Base-by-base conservation (phyloP, 2,888 invertebrate genomes). In the Linyphia triangularis region DNA sequence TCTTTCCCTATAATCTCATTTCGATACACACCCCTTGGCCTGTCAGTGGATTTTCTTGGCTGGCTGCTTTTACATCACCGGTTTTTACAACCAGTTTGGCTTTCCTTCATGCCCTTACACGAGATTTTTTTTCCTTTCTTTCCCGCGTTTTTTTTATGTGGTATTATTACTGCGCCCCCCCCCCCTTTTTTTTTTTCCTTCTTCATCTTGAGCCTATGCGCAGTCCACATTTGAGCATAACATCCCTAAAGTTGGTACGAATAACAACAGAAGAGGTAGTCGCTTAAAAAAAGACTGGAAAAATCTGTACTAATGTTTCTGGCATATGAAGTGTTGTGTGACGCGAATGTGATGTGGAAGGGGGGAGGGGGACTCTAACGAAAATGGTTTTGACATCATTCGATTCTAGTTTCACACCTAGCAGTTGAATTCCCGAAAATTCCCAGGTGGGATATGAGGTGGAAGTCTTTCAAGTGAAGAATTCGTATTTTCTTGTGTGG, bases 11-110 rank as follows among this genome's bases (percentile, higher is more conserved):
- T 86, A 86, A 86, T 88, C 86, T 82, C 75, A 82, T 78, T 63
- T 75, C 70, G 79, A 73, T 72, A 81, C 86, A 88, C 86, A 88
- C 86, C 86, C 86, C 86, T 88, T 59, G 28, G 75, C 73, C 73
- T 81, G 79, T 85, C 85, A 84, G 61, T 65, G 67, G 51, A 75
- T 22, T 67, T 84, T 75, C 75, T 57, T 33, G 65, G 40, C 22
- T 24, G 73, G 26, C 63, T 28, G 43, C 78, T 40, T 63, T 40
- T 63, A 63, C 72, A 70, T 61, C 79, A 79, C 79, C 79, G 79
- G 70, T 67, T 73, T 43, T 28, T 37, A 63, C 77, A 82, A 83
- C 83, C 88, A 88, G 83, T 88, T 83, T 83, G 51, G 57, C 51
- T 65, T 72, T 69, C 28, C 33, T 79, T 57, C 24, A 28, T 84